Conservation (phyloP, 2,888 invertebrate genomes). For the Poecilobothrus nobilitatus region DNA sequence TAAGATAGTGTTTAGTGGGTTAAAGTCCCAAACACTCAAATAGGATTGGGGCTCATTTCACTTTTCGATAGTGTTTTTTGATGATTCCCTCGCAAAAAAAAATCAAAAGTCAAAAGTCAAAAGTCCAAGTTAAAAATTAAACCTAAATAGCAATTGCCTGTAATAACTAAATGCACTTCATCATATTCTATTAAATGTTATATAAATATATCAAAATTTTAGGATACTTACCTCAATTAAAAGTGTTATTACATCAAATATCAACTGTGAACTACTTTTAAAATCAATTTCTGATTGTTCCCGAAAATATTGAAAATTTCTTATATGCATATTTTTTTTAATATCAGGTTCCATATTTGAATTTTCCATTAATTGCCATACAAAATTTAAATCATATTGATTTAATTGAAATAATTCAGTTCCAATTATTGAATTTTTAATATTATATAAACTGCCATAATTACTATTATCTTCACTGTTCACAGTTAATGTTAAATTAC, state of each 20-base stretch:
- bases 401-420: constrained; percentile 39
- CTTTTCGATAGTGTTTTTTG: too few species aligned
- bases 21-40: too few species aligned
- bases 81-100: too few species aligned
- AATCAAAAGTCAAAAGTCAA: too few species aligned
- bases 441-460: neutral
- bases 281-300: constrained; percentile 67
- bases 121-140: too few species aligned
- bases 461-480: neutral
- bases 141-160: too few species aligned
- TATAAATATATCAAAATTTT: too few species aligned
- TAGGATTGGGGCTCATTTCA: too few species aligned
- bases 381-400: constrained; percentile 43
- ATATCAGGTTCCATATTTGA: constrained; percentile 16
- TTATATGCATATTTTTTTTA: constrained; percentile 32
- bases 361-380: constrained; percentile 43
- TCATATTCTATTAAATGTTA: too few species aligned
- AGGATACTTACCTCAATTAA: constrained; percentile 44
- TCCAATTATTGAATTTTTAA: constrained; percentile 38
- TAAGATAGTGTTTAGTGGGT: too few species aligned
- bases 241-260: constrained; percentile 83
- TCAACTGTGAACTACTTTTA: constrained; percentile 84
- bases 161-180: too few species aligned
- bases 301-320: constrained; percentile 39
- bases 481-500: constrained; percentile 31